phyloP scores from a whole-genome alignment of 2,797 vertebrate species.

The Spea hammondii region DNA sequence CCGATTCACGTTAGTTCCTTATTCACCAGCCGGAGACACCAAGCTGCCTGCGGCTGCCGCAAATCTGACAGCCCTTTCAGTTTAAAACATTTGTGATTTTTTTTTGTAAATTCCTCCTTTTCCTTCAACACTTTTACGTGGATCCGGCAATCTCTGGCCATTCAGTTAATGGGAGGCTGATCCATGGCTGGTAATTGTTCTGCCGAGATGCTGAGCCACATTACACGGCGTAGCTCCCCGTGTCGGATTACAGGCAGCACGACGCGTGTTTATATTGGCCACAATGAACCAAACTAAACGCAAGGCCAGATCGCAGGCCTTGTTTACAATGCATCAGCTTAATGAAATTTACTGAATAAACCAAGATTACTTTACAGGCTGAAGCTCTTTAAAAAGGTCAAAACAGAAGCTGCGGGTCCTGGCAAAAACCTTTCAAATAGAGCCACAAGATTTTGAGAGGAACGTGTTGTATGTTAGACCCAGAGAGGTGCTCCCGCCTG shows the following conservation, averaged over 20 bases:
- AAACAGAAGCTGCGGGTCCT: slow-evolving; percentile 24
- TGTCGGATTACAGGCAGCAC: slow-evolving; percentile 2
- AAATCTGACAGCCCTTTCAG: neutral
- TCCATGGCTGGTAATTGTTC: no score
- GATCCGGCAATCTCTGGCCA: no score
- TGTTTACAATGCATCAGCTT: slow-evolving; percentile 41
- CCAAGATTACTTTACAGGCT: slow-evolving; percentile 28
- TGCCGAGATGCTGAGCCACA: no score
- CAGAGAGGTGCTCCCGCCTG: no score
- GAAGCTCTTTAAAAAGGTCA: slow-evolving; percentile 1
- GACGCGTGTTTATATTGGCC: slow-evolving; percentile 42
- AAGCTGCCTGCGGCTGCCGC: no score
- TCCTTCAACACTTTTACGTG: no score
- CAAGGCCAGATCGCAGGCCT: neutral
- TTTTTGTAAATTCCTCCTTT: no score
- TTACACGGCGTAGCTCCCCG: neutral
- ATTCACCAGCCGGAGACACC: no score
- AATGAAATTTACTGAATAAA: slow-evolving; percentile 45
- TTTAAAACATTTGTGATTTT: neutral
- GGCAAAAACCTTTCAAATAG: neutral
- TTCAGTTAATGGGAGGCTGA: no score
- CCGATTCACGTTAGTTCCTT: no score
- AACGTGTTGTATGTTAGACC: no score
- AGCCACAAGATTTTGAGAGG: no score
- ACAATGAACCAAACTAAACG: neutral